Conservation (phyloP, 2,888 invertebrate species). For the Drosophila quasianomalipes region DNA sequence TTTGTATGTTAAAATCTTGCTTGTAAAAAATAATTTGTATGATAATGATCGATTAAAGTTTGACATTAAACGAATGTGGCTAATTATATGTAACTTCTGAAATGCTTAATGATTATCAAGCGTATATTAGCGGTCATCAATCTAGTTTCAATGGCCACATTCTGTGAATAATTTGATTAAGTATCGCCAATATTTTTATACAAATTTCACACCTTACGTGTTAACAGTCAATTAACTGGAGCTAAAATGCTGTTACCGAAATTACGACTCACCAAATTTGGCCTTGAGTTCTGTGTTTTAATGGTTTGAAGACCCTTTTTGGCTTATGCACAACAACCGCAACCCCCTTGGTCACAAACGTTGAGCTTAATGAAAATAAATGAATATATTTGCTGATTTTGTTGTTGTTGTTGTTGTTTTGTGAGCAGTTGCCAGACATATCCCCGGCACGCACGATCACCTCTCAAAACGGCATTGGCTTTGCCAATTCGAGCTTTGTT, state of each 20-base stretch:
- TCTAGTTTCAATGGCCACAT: neutral
- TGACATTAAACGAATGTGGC: neutral
- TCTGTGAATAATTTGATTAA: neutral
- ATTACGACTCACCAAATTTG: constrained; percentile 17
- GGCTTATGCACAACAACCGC: constrained; percentile 25
- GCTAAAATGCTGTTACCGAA: constrained; percentile 19
- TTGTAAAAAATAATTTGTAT: neutral
- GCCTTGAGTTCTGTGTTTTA: constrained; percentile 28
- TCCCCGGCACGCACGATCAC: constrained; percentile 69
- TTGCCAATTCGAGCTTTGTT: constrained; percentile 74
- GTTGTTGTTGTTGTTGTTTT: constrained; percentile 20
- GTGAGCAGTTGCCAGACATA: constrained; percentile 46
- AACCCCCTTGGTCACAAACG: constrained; percentile 29
- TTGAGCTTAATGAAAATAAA: constrained; percentile 68
- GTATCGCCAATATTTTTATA: neutral
- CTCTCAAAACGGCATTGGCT: constrained; percentile 67
- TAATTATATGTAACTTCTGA: neutral
- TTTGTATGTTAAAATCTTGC: neutral
- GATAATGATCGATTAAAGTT: neutral
- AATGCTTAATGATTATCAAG: neutral
- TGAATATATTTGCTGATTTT: constrained; percentile 54
- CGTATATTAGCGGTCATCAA: neutral
- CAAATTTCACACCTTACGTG: constrained; percentile 41
- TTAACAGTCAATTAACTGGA: constrained; percentile 49
- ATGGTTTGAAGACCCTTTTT: constrained; percentile 43